Evolutionary conservation across 2,797 vertebrate species (phyloP).

Genomic region (Ptychobarbus kaznakovi): DNA sequence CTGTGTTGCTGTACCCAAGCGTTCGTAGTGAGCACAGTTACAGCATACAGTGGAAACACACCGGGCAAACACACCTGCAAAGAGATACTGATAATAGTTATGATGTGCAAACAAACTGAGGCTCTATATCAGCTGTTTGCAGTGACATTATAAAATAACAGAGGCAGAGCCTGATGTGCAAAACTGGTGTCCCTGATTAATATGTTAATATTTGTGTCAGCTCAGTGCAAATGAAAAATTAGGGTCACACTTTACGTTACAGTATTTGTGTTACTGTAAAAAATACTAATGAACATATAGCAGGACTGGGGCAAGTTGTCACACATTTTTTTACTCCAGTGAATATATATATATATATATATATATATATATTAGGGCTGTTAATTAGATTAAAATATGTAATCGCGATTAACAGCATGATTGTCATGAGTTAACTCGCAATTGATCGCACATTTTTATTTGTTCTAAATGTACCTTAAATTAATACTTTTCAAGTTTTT

Average conservation of each 20-base stretch:
- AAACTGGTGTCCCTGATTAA: background rate
- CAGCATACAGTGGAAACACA: background rate
- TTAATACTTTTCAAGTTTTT: too few species aligned
- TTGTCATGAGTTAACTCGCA: too few species aligned
- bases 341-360: too few species aligned
- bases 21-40: background rate
- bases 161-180: background rate
- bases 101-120: slow-evolving; percentile 30
- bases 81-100: slow-evolving; percentile 19
- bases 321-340: background rate
- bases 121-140: slow-evolving; percentile 11
- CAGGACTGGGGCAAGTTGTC: background rate
- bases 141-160: slow-evolving; percentile 24
- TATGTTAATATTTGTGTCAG: background rate
- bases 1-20: background rate
- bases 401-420: too few species aligned
- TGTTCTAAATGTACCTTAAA: too few species aligned
- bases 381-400: too few species aligned
- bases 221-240: background rate
- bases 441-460: too few species aligned
- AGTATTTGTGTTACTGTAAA: background rate
- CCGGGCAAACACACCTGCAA: slow-evolving; percentile 12
- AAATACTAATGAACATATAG: background rate
- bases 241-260: background rate
- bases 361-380: too few species aligned